A percentile compares a stretch with the other conserved stretches of the same genome.
Evolutionary conservation across 2,113 vertebrate genomes (phyloP).

Genomic region (Scomber japonicus): DNA sequence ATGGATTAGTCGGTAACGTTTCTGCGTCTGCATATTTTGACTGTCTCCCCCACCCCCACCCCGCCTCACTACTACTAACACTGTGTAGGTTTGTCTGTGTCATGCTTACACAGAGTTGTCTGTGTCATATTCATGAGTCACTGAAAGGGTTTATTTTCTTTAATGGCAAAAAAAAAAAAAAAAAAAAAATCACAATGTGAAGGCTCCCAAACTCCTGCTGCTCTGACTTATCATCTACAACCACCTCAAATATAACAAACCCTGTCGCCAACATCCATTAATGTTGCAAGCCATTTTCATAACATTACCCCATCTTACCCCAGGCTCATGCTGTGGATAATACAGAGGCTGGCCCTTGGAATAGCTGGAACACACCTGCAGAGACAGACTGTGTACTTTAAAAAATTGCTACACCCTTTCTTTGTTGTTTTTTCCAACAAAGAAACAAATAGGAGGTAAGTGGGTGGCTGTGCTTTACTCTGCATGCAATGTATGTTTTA

Average conservation of each 20-base stretch:
- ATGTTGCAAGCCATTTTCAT: conserved; percentile 55
- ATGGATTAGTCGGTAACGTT: conserved; percentile 51
- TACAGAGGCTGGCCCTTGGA: conserved; percentile 14
- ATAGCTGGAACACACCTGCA: not conserved
- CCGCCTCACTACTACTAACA: not conserved
- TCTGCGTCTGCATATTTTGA: conserved; percentile 5
- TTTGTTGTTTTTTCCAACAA: not conserved
- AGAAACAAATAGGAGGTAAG: not conserved
- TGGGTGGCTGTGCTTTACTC: not conserved
- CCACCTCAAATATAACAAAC: conserved; percentile 29
- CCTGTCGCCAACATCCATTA: conserved; percentile 28
- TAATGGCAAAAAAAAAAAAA: not conserved
- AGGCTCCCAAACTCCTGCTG: conserved; percentile 11
- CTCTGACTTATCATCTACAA: conserved; percentile 17
- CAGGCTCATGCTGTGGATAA: conserved; percentile 28
- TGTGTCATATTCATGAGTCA: not conserved
- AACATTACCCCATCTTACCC: conserved; percentile 36
- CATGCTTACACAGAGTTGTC: not conserved
- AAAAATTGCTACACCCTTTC: conserved; percentile 10
- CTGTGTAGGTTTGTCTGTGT: not conserved
- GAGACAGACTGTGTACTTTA: conserved; percentile 11
- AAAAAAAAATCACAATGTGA: not conserved
- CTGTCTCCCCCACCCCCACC: not conserved
- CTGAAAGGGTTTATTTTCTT: not conserved
- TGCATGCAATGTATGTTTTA: not conserved